A percentile compares a stretch with the other conserved stretches of the same genome.
These are phyloP conservation scores for Bovichtus variegatus DNA, from an alignment of 2,797 vertebrate genomes.

Conservation along the genomic window DNA sequence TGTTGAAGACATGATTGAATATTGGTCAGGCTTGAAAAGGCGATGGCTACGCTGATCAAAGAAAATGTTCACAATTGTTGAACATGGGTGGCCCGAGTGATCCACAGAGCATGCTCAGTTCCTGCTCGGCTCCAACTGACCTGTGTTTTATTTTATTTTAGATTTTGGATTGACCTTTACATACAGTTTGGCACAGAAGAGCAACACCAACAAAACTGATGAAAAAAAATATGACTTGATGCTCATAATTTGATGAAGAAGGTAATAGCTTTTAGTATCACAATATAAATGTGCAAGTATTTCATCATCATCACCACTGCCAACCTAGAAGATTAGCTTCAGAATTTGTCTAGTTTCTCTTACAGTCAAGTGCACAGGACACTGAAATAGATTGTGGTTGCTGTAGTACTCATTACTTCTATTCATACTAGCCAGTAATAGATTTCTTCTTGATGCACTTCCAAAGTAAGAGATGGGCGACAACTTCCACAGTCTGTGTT, in stretches of 20 bases:
- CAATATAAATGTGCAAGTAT: not conserved
- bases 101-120: constrained; percentile 16
- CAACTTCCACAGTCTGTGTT: not conserved
- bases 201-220: not conserved
- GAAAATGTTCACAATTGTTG: constrained; percentile 36
- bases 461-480: not conserved
- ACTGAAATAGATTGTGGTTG: not conserved
- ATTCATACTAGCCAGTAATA: not conserved
- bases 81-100: constrained; percentile 63
- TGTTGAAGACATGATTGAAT: constrained; percentile 61
- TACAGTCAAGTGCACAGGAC: not conserved
- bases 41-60: constrained; percentile 56
- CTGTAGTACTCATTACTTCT: no score
- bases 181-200: not conserved
- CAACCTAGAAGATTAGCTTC: not conserved
- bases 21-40: constrained; percentile 55
- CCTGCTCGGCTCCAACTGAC: not conserved
- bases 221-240: not conserved
- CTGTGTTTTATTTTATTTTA: not conserved
- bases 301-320: not conserved
- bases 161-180: not conserved
- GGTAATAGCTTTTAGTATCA: not conserved
- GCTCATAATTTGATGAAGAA: not conserved
- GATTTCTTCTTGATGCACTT: not conserved
- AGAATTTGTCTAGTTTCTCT: not conserved